These are phyloP conservation scores for Tillus elongatus DNA, from an alignment of 2,888 invertebrate species.

Conservation along the genomic window DNA sequence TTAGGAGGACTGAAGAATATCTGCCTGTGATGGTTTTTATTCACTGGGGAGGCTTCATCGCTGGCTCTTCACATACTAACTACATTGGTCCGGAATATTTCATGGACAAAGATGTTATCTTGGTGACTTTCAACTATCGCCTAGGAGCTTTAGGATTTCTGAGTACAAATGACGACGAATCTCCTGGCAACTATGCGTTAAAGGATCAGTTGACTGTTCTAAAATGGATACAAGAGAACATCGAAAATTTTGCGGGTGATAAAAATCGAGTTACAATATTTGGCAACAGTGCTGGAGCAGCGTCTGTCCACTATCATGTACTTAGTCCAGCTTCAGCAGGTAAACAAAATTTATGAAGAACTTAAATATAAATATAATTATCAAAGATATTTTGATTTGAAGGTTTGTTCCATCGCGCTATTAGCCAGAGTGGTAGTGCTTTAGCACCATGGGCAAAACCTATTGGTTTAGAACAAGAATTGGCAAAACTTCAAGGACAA, in stretches of 20 bases:
- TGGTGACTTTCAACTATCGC: slow-evolving; percentile 45
- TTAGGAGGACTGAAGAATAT: too few relatives aligned
- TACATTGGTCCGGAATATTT: slow-evolving; percentile 45
- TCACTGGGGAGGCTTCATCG: slow-evolving; percentile 47
- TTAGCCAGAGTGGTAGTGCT: slow-evolving; percentile 45
- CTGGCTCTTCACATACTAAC: slow-evolving; percentile 40
- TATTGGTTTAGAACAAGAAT: slow-evolving; percentile 20
- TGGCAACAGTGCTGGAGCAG: slow-evolving; percentile 45
- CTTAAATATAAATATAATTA: background rate
- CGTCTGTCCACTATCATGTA: slow-evolving; percentile 43
- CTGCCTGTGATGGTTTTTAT: slow-evolving; percentile 49
- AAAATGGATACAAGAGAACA: slow-evolving; percentile 43
- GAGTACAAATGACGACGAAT: slow-evolving; percentile 41
- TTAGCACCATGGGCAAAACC: slow-evolving; percentile 39
- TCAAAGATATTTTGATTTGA: slow-evolving; percentile 9
- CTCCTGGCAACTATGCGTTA: slow-evolving; percentile 45
- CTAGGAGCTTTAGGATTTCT: slow-evolving; percentile 40
- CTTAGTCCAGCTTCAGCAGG: slow-evolving; percentile 41
- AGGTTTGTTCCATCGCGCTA: slow-evolving; percentile 42
- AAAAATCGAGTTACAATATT: slow-evolving; percentile 41
- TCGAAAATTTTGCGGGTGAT: slow-evolving; percentile 42
- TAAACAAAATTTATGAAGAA: too few relatives aligned
- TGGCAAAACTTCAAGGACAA: slow-evolving; percentile 36
- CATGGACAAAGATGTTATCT: slow-evolving; percentile 44
- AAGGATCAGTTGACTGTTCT: slow-evolving; percentile 45